Percentiles rank a stretch among this genome's conserved stretches.
Evolutionary conservation across 2,888 invertebrate species (phyloP).

Genomic region (Stenichneumon culpator): DNA sequence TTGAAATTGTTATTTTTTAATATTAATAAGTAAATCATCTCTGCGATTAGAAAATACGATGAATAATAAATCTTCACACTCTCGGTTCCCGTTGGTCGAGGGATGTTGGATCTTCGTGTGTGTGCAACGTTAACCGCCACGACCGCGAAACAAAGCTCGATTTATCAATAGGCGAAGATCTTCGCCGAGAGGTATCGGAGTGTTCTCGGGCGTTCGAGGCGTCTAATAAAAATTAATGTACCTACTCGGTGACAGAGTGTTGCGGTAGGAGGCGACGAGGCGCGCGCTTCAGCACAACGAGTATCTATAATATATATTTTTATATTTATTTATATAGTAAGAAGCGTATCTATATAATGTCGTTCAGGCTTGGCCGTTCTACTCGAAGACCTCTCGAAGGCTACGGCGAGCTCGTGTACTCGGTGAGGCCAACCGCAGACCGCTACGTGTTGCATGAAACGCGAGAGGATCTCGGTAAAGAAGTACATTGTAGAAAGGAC

Average conservation of each 20-base stretch:
- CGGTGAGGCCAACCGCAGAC: slow-evolving; percentile 54
- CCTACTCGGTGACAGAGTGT: slow-evolving; percentile 25
- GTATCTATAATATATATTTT: slow-evolving; percentile 13
- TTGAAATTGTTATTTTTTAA: neutral
- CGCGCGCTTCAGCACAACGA: slow-evolving; percentile 26
- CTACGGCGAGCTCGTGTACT: slow-evolving; percentile 8
- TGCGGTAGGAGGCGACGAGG: slow-evolving; percentile 43
- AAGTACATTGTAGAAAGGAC: slow-evolving; percentile 18
- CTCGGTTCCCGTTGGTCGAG: neutral
- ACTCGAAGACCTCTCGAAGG: slow-evolving; percentile 12
- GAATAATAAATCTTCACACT: neutral
- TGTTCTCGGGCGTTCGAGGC: slow-evolving; percentile 17
- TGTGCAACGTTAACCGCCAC: slow-evolving; percentile 37
- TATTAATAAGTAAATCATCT: neutral
- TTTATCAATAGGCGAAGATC: slow-evolving; percentile 61
- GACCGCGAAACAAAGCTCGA: slow-evolving; percentile 62
- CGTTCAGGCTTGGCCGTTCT: slow-evolving; percentile 39
- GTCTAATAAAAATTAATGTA: slow-evolving; percentile 55
- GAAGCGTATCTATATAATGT: slow-evolving; percentile 29
- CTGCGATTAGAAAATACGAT: neutral
- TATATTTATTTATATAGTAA: neutral
- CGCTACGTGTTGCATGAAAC: slow-evolving; percentile 57
- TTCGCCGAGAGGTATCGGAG: slow-evolving; percentile 28
- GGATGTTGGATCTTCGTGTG: slow-evolving; percentile 23
- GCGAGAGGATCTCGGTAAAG: slow-evolving; percentile 38